Percentiles rank a stretch among this genome's conserved stretches.
phyloP scores from a whole-genome alignment of 2,797 vertebrate genomes.

The Microhierax caerulescens region DNA sequence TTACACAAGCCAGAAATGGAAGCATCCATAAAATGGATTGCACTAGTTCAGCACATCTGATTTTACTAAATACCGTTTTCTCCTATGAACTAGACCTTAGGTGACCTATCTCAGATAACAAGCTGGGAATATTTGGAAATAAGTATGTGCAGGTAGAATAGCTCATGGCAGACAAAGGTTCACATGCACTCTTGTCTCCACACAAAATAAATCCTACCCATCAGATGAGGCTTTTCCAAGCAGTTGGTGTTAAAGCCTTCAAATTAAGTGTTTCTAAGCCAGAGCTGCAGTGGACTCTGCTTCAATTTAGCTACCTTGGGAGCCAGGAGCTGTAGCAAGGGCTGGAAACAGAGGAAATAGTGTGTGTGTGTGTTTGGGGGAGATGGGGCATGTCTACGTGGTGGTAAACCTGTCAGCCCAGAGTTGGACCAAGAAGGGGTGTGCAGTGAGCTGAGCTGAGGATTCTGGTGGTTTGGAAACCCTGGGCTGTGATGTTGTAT shows the following conservation, averaged over 20 bases:
- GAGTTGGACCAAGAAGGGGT: neutral
- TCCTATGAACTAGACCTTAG: neutral
- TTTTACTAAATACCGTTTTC: neutral
- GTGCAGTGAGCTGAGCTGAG: neutral
- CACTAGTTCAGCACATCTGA: neutral
- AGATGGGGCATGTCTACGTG: neutral
- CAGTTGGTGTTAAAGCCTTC: neutral
- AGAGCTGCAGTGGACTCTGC: neutral
- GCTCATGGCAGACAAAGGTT: neutral
- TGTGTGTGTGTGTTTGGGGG: no score
- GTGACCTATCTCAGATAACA: neutral
- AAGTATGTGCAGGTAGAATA: neutral
- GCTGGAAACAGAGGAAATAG: neutral
- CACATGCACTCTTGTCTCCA: neutral
- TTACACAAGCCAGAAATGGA: neutral
- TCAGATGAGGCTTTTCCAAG: accelerated
- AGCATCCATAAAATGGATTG: neutral
- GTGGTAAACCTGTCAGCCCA: neutral
- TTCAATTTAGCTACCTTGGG: neutral
- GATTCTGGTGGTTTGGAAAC: neutral
- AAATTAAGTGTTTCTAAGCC: neutral
- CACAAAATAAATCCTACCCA: neutral
- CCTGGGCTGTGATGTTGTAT: neutral
- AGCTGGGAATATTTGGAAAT: neutral
- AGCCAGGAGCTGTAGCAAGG: neutral